Percentiles rank a stretch among this genome's conserved stretches.
These are phyloP conservation scores for Lymantria monacha DNA, from an alignment of 2,888 invertebrate genomes.

Conservation along the genomic window DNA sequence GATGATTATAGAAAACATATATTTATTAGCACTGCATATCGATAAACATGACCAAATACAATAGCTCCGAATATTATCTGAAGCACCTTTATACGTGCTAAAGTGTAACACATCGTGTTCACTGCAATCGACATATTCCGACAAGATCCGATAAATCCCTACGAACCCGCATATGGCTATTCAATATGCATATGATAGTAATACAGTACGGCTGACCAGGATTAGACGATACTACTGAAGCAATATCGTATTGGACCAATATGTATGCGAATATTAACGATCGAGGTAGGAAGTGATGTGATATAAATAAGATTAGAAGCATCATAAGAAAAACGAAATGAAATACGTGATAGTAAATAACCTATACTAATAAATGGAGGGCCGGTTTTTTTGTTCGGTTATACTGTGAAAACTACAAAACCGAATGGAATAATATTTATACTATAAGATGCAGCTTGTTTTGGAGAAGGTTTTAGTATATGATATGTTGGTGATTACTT, in stretches of 20 bases:
- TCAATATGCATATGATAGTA: slow-evolving; percentile 30
- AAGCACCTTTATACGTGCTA: slow-evolving; percentile 2
- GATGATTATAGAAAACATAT: no score
- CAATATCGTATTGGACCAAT: slow-evolving; percentile 20
- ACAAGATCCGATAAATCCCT: slow-evolving; percentile 24
- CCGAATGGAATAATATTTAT: no score
- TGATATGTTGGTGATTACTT: no score
- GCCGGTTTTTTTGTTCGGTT: no score
- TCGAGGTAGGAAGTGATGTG: slow-evolving; percentile 19
- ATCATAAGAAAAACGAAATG: no score
- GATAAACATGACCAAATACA: neutral
- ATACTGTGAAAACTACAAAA: no score
- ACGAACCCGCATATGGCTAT: slow-evolving; percentile 14
- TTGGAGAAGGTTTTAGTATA: no score
- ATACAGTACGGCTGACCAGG: slow-evolving; percentile 26
- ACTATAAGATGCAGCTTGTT: no score
- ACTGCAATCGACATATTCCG: slow-evolving; percentile 13
- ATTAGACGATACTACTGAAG: slow-evolving; percentile 24
- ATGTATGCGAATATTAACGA: slow-evolving; percentile 17
- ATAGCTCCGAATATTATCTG: neutral
- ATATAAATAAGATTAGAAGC: neutral
- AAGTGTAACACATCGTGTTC: slow-evolving; percentile 23
- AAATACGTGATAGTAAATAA: no score
- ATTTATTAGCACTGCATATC: no score
- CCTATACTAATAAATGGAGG: no score